phyloP scores from a whole-genome alignment of 2,113 vertebrate species.

The human (Homo sapiens) region DNA sequence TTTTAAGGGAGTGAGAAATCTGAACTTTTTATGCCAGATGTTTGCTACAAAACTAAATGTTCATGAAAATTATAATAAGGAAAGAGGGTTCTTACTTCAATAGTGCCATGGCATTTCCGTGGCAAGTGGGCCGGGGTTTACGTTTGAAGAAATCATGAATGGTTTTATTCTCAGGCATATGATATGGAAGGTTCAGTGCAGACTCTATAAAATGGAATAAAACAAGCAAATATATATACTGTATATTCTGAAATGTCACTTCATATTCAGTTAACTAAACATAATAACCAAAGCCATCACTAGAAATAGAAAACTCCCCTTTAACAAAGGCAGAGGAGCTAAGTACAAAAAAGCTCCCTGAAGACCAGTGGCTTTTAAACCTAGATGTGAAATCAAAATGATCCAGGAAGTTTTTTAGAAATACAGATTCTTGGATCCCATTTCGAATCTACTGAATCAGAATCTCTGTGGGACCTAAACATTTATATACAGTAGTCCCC shows the following conservation, averaged over 20 bases:
- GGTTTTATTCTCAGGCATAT: slow-evolving; percentile 93
- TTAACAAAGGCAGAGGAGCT: background rate
- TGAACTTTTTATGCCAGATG: slow-evolving; percentile 14
- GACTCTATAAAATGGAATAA: slow-evolving; percentile 86
- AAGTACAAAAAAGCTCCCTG: background rate
- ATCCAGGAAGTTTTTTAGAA: slow-evolving; percentile 16
- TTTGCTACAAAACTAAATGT: slow-evolving; percentile 35
- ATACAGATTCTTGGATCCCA: background rate
- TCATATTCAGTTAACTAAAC: slow-evolving; percentile 39
- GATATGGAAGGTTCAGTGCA: slow-evolving; percentile 92
- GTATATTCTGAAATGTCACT: slow-evolving; percentile 20
- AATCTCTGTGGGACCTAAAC: slow-evolving; percentile 11
- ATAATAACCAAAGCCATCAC: background rate
- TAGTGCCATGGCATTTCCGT: slow-evolving; percentile 91
- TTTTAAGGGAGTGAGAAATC: background rate
- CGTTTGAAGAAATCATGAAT: slow-evolving; percentile 93
- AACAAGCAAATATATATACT: background rate
- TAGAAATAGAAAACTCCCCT: slow-evolving; percentile 40
- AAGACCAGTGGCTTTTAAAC: slow-evolving; percentile 23
- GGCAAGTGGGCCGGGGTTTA: slow-evolving; percentile 86
- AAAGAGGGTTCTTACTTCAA: slow-evolving; percentile 90
- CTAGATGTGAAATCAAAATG: slow-evolving; percentile 40
- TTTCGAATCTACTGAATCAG: slow-evolving; percentile 3
- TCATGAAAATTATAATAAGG: slow-evolving; percentile 1
- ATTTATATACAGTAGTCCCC: background rate